Evolutionary conservation across 2,113 vertebrate species (phyloP).

Genomic region (Dipodomys stephensi): DNA sequence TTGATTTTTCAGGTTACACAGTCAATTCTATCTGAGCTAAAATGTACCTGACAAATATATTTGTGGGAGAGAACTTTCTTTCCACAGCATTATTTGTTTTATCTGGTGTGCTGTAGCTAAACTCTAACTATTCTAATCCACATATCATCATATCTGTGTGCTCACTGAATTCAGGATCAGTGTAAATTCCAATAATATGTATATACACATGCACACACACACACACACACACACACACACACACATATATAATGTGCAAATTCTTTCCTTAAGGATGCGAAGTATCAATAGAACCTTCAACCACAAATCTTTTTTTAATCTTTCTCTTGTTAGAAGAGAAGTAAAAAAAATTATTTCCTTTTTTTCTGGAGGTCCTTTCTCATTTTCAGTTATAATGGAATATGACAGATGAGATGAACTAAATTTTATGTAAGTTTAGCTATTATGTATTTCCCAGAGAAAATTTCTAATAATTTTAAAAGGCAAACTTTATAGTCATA

Average conservation of each 20-base stretch:
- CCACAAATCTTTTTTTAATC: background rate
- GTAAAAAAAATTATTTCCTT: background rate
- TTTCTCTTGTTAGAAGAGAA: constrained; percentile 30
- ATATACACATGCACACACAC: too few relatives aligned
- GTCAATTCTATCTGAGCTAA: background rate
- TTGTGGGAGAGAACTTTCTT: background rate
- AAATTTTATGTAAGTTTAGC: constrained; percentile 51
- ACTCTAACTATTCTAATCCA: background rate
- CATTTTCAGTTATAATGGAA: constrained; percentile 26
- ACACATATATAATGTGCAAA: background rate
- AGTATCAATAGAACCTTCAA: background rate
- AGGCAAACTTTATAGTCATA: constrained; percentile 15
- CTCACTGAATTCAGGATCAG: background rate
- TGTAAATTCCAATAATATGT: background rate
- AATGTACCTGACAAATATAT: background rate
- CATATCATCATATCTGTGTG: background rate
- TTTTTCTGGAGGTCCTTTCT: constrained; percentile 14
- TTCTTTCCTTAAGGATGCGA: background rate
- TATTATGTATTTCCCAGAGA: constrained; percentile 28
- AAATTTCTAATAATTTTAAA: constrained; percentile 41
- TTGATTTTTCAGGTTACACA: background rate
- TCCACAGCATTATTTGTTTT: background rate
- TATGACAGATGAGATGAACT: constrained; percentile 30
- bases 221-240: too few relatives aligned
- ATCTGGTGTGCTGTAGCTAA: background rate